Base-by-base conservation (phyloP, 2,888 invertebrate species). In the Dexiosoma caninum region DNA sequence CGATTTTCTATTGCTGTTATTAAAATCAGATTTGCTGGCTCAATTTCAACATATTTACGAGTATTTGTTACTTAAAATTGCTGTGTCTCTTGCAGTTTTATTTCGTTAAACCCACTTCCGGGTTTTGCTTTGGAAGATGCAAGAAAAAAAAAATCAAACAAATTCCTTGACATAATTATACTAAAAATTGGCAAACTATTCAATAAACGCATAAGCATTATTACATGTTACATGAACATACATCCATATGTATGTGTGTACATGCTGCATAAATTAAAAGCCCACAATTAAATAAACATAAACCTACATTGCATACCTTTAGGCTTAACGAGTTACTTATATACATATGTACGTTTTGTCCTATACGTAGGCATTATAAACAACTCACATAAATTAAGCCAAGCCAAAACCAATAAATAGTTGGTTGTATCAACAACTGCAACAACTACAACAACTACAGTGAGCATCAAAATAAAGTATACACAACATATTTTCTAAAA, bases 251-350 rank as follows among this genome's bases (percentile, higher is more conserved):
- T 46, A 42, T 8, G 8, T n/a, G 12, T 10, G 5, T 21, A 49
- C 14, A 16, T 2, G 8, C 19, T 32, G 10, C 10, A 14, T 35
- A 44, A 57, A 35, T 57, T 46, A 49, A 72, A 62, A 72, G 30
- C 37, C 27, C 51, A 42, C 40, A 40, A 14, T 42, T 2, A 16
- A 62, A 23, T 30, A 46, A 27, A 35, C n/a, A n/a, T n/a, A 40
- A 46, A 12, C 59, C 30, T 64, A 27, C 21, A 40, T 46, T 27
- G 74, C 64, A 67, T 76, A 60, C 75, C 59, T 76, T 76, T 60
- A 35, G 75, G 75, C 75, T 67, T 44, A 27, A 51, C 12, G 40
- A 40, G 12, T 46, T 37, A 57, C n/a, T n/a, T 30, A 30, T 40
- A 60, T 21, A 35, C 16, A 30, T 14, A 5, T 21, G 27, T 12